Base-by-base conservation (phyloP, 2,888 invertebrate species). In the Ophioninae sp. region DNA sequence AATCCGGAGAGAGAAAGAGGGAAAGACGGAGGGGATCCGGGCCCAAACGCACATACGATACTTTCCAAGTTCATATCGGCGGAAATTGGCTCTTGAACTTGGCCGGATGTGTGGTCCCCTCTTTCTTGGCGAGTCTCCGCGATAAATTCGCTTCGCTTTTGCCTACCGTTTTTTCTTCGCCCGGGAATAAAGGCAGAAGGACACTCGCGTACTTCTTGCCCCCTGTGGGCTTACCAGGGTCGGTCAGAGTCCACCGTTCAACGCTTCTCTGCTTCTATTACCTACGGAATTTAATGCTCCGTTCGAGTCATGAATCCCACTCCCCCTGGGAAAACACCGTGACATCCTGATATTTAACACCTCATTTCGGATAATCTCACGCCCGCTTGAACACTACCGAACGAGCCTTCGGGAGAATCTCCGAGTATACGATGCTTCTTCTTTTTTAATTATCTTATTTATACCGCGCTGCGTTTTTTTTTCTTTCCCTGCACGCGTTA, bases 31-130 rank as follows among this genome's bases (percentile, higher is more conserved):
- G 21, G 17, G 8, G 17, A 17, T 30, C 30, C 30, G 3, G 6
- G n/a, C 59, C 0, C 74, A 39, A 39, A 67, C 72, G 62, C 76
- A 73, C 59, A 57, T 67, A 77, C 70, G 44, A 82, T 80, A 85
- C 87, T 86, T 86, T 86, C 83, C 74, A 85, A 85, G 81, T 80
- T 80, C 50, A 50, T 78, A 84, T 73, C 82, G 82, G 30, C 75
- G 81, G 78, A 85, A 79, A 81, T 69, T 83, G 84, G 85, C 74
- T 86, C 88, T 89, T 88, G 88, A 89, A 89, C 88, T 89, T 89
- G 88, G 86, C 86, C 88, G 87, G 85, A 85, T 85, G 85, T 83
- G 79, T 61, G 79, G 6, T 68, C 83, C 64, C 61, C 61, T 73
- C 78, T 74, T 69, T 79, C 62, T 61, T 79, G 10, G 64, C 21